Evolutionary conservation across 2,113 vertebrate genomes (phyloP).

Genomic region (Catharus fuscescens): DNA sequence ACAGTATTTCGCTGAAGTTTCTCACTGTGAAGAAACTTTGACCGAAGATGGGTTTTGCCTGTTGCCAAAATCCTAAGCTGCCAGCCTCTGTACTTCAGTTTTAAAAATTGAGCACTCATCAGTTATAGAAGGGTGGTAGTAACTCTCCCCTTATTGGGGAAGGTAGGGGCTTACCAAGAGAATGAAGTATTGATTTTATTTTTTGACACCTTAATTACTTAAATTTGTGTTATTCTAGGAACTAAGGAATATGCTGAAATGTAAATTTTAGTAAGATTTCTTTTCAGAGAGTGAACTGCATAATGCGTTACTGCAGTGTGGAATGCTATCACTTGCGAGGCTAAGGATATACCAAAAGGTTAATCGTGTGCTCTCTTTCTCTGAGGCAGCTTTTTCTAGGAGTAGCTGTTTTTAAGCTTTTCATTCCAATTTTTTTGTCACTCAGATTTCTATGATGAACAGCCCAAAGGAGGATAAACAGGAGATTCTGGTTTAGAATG

Average conservation of each 20-base stretch:
- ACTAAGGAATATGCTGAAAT: background rate
- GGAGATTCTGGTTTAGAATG: slow-evolving; percentile 8
- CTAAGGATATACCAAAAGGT: background rate
- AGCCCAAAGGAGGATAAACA: slow-evolving; percentile 28
- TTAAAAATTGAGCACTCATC: background rate
- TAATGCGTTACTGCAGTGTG: background rate
- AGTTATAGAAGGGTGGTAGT: background rate
- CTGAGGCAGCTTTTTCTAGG: background rate
- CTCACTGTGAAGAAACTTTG: background rate
- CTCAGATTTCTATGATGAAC: background rate
- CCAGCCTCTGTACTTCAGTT: background rate
- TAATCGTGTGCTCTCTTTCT: background rate
- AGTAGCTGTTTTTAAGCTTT: slow-evolving; percentile 27
- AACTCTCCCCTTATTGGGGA: background rate
- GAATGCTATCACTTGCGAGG: background rate
- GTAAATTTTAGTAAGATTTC: background rate
- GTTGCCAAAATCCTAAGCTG: background rate
- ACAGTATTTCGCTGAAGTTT: background rate
- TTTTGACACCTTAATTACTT: background rate
- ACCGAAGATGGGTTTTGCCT: background rate
- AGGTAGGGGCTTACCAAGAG: background rate
- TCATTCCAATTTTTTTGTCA: slow-evolving; percentile 33
- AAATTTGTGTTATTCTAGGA: background rate
- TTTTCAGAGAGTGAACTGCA: background rate
- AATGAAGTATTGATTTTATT: background rate